Evolutionary conservation across 2,113 vertebrate species (phyloP), one percentile per base, ranked within the genome.

Genomic region (Lipophrys pholis): DNA sequence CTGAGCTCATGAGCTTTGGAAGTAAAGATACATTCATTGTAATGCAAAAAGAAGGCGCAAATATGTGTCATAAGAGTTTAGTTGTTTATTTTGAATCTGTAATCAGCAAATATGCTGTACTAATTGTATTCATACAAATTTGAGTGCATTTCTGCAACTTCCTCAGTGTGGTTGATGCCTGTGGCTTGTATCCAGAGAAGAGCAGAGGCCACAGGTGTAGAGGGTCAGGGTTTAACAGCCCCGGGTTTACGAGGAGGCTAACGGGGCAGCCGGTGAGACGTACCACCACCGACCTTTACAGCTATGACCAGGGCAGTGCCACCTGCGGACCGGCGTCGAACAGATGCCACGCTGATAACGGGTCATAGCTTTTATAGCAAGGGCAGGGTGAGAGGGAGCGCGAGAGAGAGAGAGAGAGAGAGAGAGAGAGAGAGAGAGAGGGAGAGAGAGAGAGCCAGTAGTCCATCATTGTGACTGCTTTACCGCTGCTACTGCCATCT

Each of bases 381-480:
- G 81, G 83, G 82, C 68, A 78, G 69, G 72, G 64, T 0, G 56
- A 66, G 58, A 48, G 67, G 57, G 80, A 30, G 62, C 16, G 50
- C 46, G 76, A 57, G 78, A 66, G 55, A 81, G 57, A 54, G 85
- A 58, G 76, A 16, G 72, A 87, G 85, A 36, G 76, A 88, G 79
- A 78, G 73, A 73, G 64, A 0, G 57, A 69, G 58, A 48, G 67
- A 60, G 80, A 17, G 69, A 55, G 73, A 64, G 65, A 3, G 61
- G n/a, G 53, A 53, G 76, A 53, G 80, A 68, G 72, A 87, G 85
- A 36, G 76, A 88, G 79, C 74, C 45, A 54, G 86, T 40, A 87
- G 82, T 92, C 84, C 83, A 92, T 92, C 91, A 92, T 80, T 39
- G 84, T 87, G 89, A 87, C 89, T 91, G 89, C 85, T 92, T 92